These are phyloP conservation scores for Oxytorus armatus DNA, from an alignment of 2,888 invertebrate genomes.

Conservation along the genomic window DNA sequence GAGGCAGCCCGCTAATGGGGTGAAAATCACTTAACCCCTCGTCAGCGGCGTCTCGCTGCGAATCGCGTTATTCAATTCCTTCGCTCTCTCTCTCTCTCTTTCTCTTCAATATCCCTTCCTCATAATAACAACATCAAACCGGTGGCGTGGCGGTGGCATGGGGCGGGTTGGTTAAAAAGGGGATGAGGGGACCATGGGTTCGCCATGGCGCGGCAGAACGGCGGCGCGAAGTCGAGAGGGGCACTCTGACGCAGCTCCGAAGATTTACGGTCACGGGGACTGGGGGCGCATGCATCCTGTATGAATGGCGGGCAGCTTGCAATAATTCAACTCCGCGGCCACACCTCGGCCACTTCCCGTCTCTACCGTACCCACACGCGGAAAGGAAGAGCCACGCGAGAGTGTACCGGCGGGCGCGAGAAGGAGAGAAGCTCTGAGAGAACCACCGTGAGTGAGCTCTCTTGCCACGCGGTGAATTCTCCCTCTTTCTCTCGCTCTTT, in stretches of 20 bases:
- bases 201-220: slow-evolving; percentile 63
- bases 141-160: slow-evolving; percentile 55
- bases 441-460: slow-evolving; percentile 68
- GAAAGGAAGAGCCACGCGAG: slow-evolving; percentile 8
- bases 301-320: slow-evolving; percentile 83
- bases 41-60: slow-evolving; percentile 73
- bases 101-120: slow-evolving; percentile 64
- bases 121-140: slow-evolving; percentile 81
- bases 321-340: slow-evolving; percentile 83
- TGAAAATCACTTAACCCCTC: slow-evolving; percentile 79
- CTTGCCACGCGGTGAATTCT: slow-evolving; percentile 8
- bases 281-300: slow-evolving; percentile 81
- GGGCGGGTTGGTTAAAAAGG: slow-evolving; percentile 23
- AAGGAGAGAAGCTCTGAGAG: slow-evolving; percentile 57
- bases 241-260: slow-evolving; percentile 79
- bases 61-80: slow-evolving; percentile 78
- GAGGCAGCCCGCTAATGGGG: slow-evolving; percentile 74
- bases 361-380: slow-evolving; percentile 64
- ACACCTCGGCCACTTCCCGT: slow-evolving; percentile 83
- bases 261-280: slow-evolving; percentile 80
- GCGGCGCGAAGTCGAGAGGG: slow-evolving; percentile 74
- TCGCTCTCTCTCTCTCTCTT: slow-evolving; percentile 46
- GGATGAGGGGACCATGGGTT: slow-evolving; percentile 15
- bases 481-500: slow-evolving; percentile 17
- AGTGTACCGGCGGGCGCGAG: not conserved